These are phyloP conservation scores for Saguinus imperator DNA, from an alignment of 2,113 vertebrate species.

Conservation along the genomic window DNA sequence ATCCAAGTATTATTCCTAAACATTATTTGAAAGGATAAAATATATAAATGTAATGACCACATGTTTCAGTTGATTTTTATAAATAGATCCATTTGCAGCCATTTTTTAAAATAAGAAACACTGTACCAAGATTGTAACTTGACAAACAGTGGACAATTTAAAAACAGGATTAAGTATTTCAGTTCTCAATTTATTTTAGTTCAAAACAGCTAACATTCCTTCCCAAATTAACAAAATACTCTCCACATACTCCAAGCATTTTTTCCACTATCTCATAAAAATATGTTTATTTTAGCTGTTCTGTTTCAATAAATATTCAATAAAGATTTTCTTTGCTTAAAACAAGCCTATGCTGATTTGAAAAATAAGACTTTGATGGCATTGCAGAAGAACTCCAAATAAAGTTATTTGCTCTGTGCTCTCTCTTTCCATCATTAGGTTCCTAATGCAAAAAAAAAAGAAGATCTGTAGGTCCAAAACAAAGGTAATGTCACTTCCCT, in stretches of 20 bases:
- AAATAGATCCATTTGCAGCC: not conserved
- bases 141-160: not conserved
- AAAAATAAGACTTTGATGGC: constrained; percentile 31
- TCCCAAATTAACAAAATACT: constrained; percentile 5
- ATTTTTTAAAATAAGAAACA: not conserved
- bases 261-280: not conserved
- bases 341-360: not conserved
- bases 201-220: not conserved
- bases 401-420: not conserved
- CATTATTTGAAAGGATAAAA: not conserved
- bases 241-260: not conserved
- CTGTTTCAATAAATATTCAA: constrained; percentile 35
- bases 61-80: not conserved
- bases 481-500: not conserved
- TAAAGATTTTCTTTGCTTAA: constrained; percentile 22
- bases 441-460: not conserved
- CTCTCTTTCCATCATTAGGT: not conserved
- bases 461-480: not conserved
- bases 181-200: not conserved
- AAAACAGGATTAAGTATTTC: not conserved
- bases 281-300: constrained; percentile 10
- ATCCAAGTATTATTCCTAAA: not conserved
- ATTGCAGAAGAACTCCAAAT: not conserved
- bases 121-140: not conserved
- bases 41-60: not conserved